A percentile compares a stretch with the other conserved stretches of the same genome.
These are phyloP conservation scores for Turritopsis dohrnii DNA, from an alignment of 30 jellyfish, hydroid and myxozoan species.

Conservation along the genomic window DNA sequence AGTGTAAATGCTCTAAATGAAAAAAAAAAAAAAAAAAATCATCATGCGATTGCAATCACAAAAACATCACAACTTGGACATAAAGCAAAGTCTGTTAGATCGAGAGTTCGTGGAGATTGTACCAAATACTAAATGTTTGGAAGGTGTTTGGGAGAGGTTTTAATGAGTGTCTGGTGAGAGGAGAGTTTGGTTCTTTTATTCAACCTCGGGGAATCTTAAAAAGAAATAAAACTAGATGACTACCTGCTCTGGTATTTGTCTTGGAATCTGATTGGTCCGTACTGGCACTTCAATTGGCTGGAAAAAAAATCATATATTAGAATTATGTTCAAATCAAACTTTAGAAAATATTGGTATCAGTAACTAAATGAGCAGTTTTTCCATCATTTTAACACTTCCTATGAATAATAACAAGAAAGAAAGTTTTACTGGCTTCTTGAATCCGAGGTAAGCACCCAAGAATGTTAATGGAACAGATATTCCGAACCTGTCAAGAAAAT, in stretches of 20 bases:
- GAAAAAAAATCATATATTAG: not conserved
- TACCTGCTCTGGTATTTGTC: conserved; percentile 96
- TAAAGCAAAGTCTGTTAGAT: too few relatives aligned
- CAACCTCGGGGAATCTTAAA: too few relatives aligned
- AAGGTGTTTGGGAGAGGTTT: too few relatives aligned
- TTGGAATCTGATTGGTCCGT: conserved; percentile 85
- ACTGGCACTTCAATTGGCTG: conserved; percentile 91
- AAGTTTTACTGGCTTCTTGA: conserved; percentile 62
- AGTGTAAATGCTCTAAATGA: conserved; percentile 80
- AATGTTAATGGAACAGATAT: conserved; percentile 92
- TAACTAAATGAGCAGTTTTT: too few relatives aligned
- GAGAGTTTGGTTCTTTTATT: too few relatives aligned
- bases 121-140: too few relatives aligned
- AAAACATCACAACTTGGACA: not conserved
- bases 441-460: conserved; percentile 95
- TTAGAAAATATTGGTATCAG: too few relatives aligned
- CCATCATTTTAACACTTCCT: not conserved
- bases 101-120: too few relatives aligned
- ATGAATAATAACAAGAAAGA: not conserved
- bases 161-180: too few relatives aligned
- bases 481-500: conserved; percentile 67
- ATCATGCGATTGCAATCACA: not conserved
- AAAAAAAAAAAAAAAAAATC: not conserved
- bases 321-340: too few relatives aligned
- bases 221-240: too few relatives aligned